Evolutionary conservation across 2,888 invertebrate genomes (phyloP), one percentile per base, ranked within the genome.

Genomic region (Liodrosophila aerea): DNA sequence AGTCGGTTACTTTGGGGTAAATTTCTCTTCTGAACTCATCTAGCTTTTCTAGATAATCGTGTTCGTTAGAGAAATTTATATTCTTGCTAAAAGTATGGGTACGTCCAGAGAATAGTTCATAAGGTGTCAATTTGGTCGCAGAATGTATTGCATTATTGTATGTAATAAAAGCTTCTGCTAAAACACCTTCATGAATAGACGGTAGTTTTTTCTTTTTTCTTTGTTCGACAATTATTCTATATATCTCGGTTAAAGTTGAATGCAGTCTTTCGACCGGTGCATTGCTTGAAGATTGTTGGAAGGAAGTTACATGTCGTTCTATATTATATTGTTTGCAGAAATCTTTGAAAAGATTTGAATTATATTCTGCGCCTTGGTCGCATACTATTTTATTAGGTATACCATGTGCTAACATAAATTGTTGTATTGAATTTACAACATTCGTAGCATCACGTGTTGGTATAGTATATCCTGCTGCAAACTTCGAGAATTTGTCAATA

Each of bases 381-480:
- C 4, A 34, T 1, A 13, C 7, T 13, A 34, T 1, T 7, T 34
- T 12, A 8, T 12, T 4, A 13, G 34, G 34, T 34, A 22, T 4
- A 8, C 47, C 47, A 36, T 13, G 37, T 7, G 4, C 8, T 30
- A 31, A 18, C 7, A 49, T 39, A n/a, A 40, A 40, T 15, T 39
- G 31, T 40, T 12, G 11, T 18, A 40, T 11, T 1, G 49, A 30
- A 7, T 15, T 15, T 2, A n/a, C 8, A 2, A 30, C n/a, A 11
- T 30, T 30, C 3, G 30, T 30, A 7, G 30, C 9, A 13, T 43
- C 29, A 13, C 43, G 12, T 9, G 29, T 30, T 7, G 9, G 4
- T 11, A 40, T 7, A 4, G 41, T 11, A 4, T 41, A 41, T 8
- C 13, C 29, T n/a, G 7, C 9, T n/a, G 39, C 39, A 18, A 39